Percentiles rank a stretch among this genome's conserved stretches.
Conservation (phyloP, 2,888 invertebrate genomes). For the Hemaris fuciformis region DNA sequence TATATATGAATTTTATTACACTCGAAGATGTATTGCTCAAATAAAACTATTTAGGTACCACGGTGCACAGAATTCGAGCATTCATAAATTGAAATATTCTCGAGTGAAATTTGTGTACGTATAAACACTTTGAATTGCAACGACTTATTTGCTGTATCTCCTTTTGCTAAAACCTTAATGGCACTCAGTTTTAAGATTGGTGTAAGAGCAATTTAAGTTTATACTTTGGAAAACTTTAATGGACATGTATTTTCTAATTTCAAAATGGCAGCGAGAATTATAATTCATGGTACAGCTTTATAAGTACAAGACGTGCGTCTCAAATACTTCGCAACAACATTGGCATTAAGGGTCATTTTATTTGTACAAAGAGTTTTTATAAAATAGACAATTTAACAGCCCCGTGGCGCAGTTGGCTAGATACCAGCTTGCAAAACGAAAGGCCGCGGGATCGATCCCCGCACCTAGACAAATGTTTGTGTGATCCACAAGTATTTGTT, state of each 20-base stretch:
- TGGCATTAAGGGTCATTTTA: not conserved
- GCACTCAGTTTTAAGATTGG: not conserved
- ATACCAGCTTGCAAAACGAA: too few species aligned
- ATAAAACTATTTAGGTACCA: slow-evolving; percentile 13
- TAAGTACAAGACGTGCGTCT: not conserved
- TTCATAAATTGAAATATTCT: slow-evolving; percentile 6
- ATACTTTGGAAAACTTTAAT: not conserved
- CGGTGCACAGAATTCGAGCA: slow-evolving; percentile 1
- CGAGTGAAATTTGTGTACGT: slow-evolving; percentile 5
- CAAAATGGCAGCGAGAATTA: not conserved
- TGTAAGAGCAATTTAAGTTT: slow-evolving; percentile 3
- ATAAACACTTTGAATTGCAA: not conserved
- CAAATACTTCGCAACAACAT: not conserved
- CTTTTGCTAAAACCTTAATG: slow-evolving; percentile 3
- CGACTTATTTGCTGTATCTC: not conserved
- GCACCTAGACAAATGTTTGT: too few species aligned
- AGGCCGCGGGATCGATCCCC: too few species aligned
- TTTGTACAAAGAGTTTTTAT: too few species aligned
- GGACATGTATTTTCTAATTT: slow-evolving; percentile 7
- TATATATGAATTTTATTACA: slow-evolving; percentile 13
- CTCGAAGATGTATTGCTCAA: slow-evolving; percentile 6
- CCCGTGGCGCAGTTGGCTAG: too few species aligned
- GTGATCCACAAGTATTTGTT: too few species aligned
- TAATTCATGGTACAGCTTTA: not conserved
- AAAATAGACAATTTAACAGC: too few species aligned